Evolutionary conservation across 1,140 invertebrate species (phyloP).

Genomic region (Panagrolaimus sp.): DNA sequence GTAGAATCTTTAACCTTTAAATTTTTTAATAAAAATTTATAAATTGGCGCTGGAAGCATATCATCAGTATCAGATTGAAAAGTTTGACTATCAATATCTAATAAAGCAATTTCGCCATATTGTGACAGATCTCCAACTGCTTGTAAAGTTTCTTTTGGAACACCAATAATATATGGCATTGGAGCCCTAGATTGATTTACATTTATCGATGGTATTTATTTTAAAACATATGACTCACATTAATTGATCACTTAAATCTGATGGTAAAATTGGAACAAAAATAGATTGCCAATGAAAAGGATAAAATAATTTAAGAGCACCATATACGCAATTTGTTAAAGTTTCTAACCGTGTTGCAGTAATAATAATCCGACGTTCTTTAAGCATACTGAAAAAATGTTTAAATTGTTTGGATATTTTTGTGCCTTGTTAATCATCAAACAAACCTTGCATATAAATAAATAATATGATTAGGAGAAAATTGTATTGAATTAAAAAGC

Average conservation of each 20-base stretch:
- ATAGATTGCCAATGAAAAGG: conserved; percentile 10
- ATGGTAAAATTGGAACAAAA: conserved; percentile 9
- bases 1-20: neutral
- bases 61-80: conserved; percentile 3
- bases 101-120: neutral
- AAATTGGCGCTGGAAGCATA: neutral
- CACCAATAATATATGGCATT: conserved; percentile 9
- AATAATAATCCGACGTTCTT: conserved; percentile 1
- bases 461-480: neutral
- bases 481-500: neutral
- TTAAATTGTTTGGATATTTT: too few species aligned
- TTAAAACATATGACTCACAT: neutral
- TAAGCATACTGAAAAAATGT: neutral
- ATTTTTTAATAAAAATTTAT: neutral
- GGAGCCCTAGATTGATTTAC: neutral
- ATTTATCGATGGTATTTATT: neutral
- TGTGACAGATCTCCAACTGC: neutral
- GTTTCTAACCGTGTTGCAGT: neutral
- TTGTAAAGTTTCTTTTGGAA: neutral
- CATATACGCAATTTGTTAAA: neutral
- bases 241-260: conserved; percentile 3
- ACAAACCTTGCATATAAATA: neutral
- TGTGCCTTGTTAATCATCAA: too few species aligned
- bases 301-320: neutral
- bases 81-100: neutral